Percentiles rank a stretch among this genome's conserved stretches.
These are phyloP conservation scores for Sander vitreus DNA, from an alignment of 2,113 vertebrate genomes.

Conservation along the genomic window DNA sequence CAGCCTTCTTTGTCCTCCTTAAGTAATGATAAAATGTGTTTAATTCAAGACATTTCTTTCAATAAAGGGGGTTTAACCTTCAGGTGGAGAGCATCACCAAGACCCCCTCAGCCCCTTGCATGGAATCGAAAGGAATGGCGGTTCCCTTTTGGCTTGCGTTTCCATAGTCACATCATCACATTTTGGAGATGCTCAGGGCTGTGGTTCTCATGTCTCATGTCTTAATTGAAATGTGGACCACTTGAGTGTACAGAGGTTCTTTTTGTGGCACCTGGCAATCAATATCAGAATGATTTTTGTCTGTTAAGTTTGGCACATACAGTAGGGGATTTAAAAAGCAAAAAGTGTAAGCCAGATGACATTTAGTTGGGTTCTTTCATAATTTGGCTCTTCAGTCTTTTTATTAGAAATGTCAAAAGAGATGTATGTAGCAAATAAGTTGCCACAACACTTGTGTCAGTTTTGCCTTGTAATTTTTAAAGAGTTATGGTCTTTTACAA, in stretches of 20 bases:
- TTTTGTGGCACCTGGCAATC: slow-evolving; percentile 56
- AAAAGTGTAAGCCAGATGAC: slow-evolving; percentile 30
- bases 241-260: slow-evolving; percentile 70
- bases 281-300: slow-evolving; percentile 57
- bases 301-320: slow-evolving; percentile 55
- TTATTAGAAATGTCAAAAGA: slow-evolving; percentile 55
- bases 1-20: slow-evolving; percentile 38
- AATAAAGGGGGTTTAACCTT: slow-evolving; percentile 26
- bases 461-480: slow-evolving; percentile 77
- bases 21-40: slow-evolving; percentile 45
- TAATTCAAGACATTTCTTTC: slow-evolving; percentile 58
- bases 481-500: slow-evolving; percentile 71
- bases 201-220: slow-evolving; percentile 62
- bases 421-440: slow-evolving; percentile 64
- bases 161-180: slow-evolving; percentile 57
- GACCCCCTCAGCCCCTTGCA: slow-evolving; percentile 37
- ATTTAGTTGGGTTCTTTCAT: slow-evolving; percentile 42
- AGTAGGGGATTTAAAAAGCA: slow-evolving; percentile 32
- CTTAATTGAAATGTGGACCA: slow-evolving; percentile 68
- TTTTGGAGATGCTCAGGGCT: slow-evolving; percentile 70
- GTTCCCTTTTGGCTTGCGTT: slow-evolving; percentile 62
- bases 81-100: slow-evolving; percentile 44
- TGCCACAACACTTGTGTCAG: slow-evolving; percentile 66
- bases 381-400: slow-evolving; percentile 50
- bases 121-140: slow-evolving; percentile 60